phyloP scores from a whole-genome alignment of 2,797 vertebrate genomes.

The Streptopelia turtur region DNA sequence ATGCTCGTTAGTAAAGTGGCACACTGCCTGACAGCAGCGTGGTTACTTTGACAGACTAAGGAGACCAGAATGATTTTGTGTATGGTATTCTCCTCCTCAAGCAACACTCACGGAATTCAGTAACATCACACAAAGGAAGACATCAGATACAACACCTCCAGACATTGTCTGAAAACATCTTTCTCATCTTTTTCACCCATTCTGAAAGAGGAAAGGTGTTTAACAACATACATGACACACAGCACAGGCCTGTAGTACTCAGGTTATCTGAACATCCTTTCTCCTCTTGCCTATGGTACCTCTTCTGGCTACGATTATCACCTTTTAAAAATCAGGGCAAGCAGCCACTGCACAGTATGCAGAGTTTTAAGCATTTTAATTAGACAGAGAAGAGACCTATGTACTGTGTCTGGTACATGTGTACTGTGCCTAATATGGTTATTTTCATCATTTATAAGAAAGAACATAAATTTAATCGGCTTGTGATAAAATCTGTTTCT shows the following conservation, averaged over 20 bases:
- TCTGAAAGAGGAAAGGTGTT: not conserved
- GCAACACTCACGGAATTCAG: not conserved
- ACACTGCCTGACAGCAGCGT: not conserved
- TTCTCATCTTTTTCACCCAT: not conserved
- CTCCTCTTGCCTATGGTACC: not conserved
- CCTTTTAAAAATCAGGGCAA: not conserved
- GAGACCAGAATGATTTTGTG: not conserved
- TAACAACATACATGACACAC: not conserved
- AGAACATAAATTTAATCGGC: not conserved
- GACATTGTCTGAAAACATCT: not conserved
- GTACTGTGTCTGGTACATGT: not conserved
- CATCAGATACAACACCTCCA: not conserved
- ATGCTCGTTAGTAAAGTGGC: slow-evolving; percentile 19
- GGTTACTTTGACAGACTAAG: not conserved
- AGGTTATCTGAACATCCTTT: not conserved
- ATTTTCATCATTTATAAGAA: not conserved
- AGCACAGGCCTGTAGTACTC: not conserved
- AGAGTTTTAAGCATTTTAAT: not conserved
- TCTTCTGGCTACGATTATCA: not conserved
- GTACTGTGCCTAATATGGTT: not conserved
- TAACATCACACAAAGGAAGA: not conserved
- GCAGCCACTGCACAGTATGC: not conserved
- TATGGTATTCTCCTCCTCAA: not conserved
- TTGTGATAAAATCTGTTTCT: not conserved
- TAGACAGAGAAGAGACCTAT: not conserved